Conservation (phyloP, 2,888 invertebrate genomes). For the Drosophila stalkeri region DNA sequence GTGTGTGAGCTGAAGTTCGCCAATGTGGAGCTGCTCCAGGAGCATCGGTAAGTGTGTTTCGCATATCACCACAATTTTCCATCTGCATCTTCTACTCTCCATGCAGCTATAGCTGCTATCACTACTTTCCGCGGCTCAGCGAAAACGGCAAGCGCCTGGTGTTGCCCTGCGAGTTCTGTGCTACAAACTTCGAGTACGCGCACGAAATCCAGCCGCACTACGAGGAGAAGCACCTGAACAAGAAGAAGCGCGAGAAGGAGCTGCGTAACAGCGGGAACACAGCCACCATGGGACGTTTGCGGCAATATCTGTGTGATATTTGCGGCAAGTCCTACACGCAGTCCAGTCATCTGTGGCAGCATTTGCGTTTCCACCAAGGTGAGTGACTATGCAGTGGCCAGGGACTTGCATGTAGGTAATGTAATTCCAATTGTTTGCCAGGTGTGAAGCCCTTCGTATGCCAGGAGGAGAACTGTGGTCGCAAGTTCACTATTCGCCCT, state of each 20-base stretch:
- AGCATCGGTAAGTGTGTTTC: conserved; percentile 80
- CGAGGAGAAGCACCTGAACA: conserved; percentile 87
- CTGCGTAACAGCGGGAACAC: conserved; percentile 45
- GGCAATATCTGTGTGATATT: conserved; percentile 87
- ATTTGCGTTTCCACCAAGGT: conserved; percentile 89
- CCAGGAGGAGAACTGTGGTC: conserved; percentile 87
- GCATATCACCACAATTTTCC: neutral
- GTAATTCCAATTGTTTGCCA: conserved; percentile 55
- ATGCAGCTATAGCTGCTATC: conserved; percentile 79
- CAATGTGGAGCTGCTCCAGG: conserved; percentile 82
- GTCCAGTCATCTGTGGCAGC: conserved; percentile 89
- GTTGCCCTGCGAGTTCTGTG: conserved; percentile 84
- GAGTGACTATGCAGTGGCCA: conserved; percentile 14
- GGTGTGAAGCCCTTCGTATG: conserved; percentile 89
- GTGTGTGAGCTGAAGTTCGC: conserved; percentile 83
- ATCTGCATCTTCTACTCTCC: neutral
- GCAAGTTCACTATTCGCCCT: conserved; percentile 88
- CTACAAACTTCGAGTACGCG: conserved; percentile 76
- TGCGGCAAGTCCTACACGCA: conserved; percentile 88
- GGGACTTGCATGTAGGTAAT: neutral
- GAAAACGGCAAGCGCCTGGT: conserved; percentile 62
- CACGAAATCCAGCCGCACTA: conserved; percentile 85
- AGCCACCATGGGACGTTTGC: conserved; percentile 65
- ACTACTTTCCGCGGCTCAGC: conserved; percentile 83
- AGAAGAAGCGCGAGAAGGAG: conserved; percentile 85